phyloP scores from a whole-genome alignment of 2,113 vertebrate species.

The Rhipidura dahli region DNA sequence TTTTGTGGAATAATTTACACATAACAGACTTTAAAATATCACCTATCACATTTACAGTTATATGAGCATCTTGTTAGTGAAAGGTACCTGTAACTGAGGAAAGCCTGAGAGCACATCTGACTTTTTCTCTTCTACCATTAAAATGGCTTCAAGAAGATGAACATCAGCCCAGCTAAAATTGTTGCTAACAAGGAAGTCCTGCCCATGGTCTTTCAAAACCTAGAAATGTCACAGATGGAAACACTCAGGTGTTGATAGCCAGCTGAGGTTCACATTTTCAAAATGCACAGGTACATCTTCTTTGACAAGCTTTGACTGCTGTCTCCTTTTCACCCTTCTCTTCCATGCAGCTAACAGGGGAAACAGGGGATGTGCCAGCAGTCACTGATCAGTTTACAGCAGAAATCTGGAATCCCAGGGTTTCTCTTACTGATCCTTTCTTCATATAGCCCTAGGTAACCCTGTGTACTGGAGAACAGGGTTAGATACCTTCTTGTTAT shows the following conservation, averaged over 20 bases:
- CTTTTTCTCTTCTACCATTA: conserved; percentile 86
- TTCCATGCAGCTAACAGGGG: background rate
- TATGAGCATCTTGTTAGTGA: background rate
- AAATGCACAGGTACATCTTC: background rate
- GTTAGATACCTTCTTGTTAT: background rate
- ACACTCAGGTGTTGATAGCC: background rate
- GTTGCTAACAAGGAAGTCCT: conserved; percentile 80
- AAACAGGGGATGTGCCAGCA: background rate
- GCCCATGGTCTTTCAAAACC: conserved; percentile 67
- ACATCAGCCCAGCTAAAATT: conserved; percentile 83
- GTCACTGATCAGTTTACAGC: background rate
- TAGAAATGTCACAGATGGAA: conserved; percentile 10
- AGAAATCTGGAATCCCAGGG: background rate
- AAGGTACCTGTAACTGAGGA: conserved; percentile 81
- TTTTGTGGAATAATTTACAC: background rate
- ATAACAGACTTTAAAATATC: background rate
- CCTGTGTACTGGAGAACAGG: background rate
- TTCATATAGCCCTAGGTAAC: background rate
- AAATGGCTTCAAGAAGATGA: conserved; percentile 80
- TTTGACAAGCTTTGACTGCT: background rate
- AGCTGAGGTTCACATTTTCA: background rate
- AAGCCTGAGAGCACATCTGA: conserved; percentile 76
- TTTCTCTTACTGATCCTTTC: background rate
- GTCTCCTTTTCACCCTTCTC: background rate
- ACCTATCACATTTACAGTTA: background rate